Percentiles rank a stretch among this genome's conserved stretches.
These are phyloP conservation scores for Gymnocypris eckloni DNA, from an alignment of 2,797 vertebrate species.

Conservation along the genomic window DNA sequence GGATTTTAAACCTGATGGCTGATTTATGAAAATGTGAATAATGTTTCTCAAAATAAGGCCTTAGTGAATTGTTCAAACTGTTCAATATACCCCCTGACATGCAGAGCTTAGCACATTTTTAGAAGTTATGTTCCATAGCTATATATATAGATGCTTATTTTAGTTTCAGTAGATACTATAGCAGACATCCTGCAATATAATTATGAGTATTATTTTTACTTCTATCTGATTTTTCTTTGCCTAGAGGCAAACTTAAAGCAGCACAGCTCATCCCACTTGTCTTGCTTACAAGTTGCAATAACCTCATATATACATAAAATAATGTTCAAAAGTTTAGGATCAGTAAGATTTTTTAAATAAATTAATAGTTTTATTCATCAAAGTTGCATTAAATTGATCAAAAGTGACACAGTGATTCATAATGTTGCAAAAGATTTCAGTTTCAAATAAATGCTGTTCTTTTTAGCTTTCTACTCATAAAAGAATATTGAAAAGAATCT, in stretches of 20 bases:
- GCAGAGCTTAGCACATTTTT: neutral
- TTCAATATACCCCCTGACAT: neutral
- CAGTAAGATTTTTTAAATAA: neutral
- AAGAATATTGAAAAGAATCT: neutral
- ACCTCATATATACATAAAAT: neutral
- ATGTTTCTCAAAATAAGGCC: neutral
- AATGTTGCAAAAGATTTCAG: neutral
- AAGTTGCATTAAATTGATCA: neutral
- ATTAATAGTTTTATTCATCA: neutral
- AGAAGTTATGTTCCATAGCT: neutral
- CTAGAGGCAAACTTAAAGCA: neutral
- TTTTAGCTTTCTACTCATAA: neutral
- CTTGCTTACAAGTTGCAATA: neutral
- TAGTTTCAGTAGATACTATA: neutral
- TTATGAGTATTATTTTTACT: neutral
- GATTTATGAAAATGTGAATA: neutral
- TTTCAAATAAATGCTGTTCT: neutral
- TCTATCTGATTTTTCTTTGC: constrained; percentile 14
- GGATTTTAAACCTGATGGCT: neutral
- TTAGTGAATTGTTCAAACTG: neutral
- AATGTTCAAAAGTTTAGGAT: neutral
- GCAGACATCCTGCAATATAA: constrained; percentile 7
- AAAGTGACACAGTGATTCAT: neutral
- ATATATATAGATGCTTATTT: neutral
- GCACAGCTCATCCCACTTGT: neutral